These are phyloP conservation scores for Phyllotreta cruciferae DNA, from an alignment of 2,888 invertebrate genomes.

Conservation along the genomic window DNA sequence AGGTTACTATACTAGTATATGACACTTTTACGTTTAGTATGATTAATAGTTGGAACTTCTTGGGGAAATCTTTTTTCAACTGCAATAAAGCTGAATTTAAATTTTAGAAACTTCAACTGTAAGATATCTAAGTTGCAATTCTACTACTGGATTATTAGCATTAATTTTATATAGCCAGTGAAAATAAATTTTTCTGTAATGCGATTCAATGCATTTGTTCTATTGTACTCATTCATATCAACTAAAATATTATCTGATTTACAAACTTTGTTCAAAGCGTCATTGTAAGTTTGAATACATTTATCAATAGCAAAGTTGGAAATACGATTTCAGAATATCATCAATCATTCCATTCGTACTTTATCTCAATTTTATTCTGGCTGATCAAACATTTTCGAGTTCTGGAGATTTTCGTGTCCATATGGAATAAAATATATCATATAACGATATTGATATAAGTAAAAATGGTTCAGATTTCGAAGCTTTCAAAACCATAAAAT, in stretches of 20 bases:
- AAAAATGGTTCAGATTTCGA: neutral
- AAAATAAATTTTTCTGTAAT: too few relatives aligned
- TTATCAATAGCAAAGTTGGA: slow-evolving; percentile 4
- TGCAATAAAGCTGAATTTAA: slow-evolving; percentile 7
- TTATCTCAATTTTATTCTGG: slow-evolving; percentile 7
- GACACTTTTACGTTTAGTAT: slow-evolving; percentile 10
- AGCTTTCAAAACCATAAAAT: too few relatives aligned
- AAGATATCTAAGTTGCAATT: neutral
- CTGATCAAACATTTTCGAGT: slow-evolving; percentile 5
- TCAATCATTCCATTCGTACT: slow-evolving; percentile 6
- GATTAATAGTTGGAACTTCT: slow-evolving; percentile 10
- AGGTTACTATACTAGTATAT: neutral
- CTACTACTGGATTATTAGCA: neutral
- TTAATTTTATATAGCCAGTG: neutral
- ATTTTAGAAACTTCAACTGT: neutral
- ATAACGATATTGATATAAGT: slow-evolving; percentile 2
- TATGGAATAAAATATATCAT: neutral
- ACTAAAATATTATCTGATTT: neutral
- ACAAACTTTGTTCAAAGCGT: slow-evolving; percentile 1
- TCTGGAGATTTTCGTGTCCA: slow-evolving; percentile 1
- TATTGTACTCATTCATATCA: too few relatives aligned
- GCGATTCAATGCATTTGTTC: too few relatives aligned
- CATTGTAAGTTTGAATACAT: slow-evolving; percentile 7
- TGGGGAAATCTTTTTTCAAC: neutral
- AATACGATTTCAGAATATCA: slow-evolving; percentile 3